Conservation (phyloP, 92 coral and sea anemone species). For the Palythoa heliodiscus region DNA sequence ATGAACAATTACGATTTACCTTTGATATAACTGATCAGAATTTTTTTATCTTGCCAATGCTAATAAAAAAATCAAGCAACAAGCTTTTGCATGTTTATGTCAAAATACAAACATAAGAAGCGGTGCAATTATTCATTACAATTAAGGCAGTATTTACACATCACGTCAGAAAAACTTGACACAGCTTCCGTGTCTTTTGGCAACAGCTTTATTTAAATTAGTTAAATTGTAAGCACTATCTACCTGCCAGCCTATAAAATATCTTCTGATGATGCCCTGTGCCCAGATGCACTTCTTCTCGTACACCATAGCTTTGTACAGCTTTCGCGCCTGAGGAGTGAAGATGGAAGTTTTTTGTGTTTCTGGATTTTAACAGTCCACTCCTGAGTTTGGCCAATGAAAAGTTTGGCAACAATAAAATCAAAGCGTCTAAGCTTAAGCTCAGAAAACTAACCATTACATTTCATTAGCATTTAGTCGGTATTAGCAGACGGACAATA, state of each 20-base stretch:
- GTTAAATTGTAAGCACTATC: constrained; percentile 21
- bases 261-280: constrained; percentile 73
- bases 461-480: too few species aligned
- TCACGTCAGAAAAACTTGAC: not conserved
- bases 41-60: too few species aligned
- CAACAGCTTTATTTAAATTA: constrained; percentile 9
- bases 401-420: not conserved
- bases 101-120: not conserved
- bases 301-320: constrained; percentile 79
- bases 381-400: not conserved
- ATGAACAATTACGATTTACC: too few species aligned
- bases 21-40: too few species aligned
- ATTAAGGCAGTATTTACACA: not conserved
- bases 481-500: too few species aligned
- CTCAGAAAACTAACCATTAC: not conserved
- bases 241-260: constrained; percentile 94
- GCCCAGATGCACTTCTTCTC: constrained; percentile 92
- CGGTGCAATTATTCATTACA: not conserved
- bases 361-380: not conserved
- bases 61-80: not conserved
- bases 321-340: constrained; percentile 84
- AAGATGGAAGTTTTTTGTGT: constrained; percentile 26
- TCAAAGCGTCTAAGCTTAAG: not conserved
- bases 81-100: not conserved
- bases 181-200: not conserved